Evolutionary conservation across 1,140 invertebrate species (phyloP), one percentile per base, ranked within the genome.

Genomic region (Anastrepha obliqua): DNA sequence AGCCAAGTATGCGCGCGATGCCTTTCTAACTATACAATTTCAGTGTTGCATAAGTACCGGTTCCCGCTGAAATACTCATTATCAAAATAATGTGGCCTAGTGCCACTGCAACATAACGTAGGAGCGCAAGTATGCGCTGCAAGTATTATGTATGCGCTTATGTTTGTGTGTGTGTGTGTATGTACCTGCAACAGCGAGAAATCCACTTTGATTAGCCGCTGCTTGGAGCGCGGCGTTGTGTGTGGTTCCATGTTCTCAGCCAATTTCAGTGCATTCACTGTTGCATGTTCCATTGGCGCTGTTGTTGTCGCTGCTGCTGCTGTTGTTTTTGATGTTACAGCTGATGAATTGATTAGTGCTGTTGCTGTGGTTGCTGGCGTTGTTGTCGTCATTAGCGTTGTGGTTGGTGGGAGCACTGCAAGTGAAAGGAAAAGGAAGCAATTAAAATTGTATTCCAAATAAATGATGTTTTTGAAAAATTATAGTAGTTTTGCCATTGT

Each of bases 191-290:
- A 92, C 89, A 95, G 94, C 89, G 95, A 95, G 91, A 96, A 96
- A 94, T 96, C 95, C 85, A 96, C 95, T 94, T 96, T 96, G 92
- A 96, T 96, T 89, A 96, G 94, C 87, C 95, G 94, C 89, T 95
- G 91, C 65, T 91, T 89, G 74, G 92, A 91, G 86, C 92, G 92
- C 87, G 89, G 62, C 65, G 88, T 88, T n/a, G 86, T 55, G 47
- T 89, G 85, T 17, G 87, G 60, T 20, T 88, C 87, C 58, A 62
- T 29, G 64, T 85, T 58, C 60, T 85, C 88, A 42, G 87, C 55
- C 39, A 86, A 42, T 86, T 81, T 81, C 60, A 70, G n/a, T 87
- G 85, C 59, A 60, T 78, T 47, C 29, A 78, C 44, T 87, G 62
- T 51, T 74, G 88, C 86, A 86, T 58, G 78, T 85, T 42, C 20